These are phyloP conservation scores for Euplagia quadripunctaria DNA, from an alignment of 2,888 invertebrate genomes.

Conservation along the genomic window DNA sequence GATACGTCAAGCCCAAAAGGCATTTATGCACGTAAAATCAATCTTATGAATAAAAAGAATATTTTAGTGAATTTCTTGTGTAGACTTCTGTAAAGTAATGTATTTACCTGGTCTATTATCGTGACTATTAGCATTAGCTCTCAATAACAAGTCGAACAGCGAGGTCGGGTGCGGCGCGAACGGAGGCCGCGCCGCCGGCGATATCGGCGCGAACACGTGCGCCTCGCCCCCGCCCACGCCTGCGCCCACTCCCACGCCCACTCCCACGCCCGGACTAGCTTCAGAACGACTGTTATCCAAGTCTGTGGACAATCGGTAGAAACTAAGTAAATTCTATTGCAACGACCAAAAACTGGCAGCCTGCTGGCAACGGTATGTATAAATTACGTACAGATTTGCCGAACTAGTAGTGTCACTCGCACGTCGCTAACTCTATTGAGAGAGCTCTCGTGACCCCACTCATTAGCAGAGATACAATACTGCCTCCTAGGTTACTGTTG, in stretches of 20 bases:
- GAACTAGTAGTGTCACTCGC: too few relatives aligned
- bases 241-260: conserved; percentile 9
- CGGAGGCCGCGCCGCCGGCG: conserved; percentile 81
- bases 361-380: too few relatives aligned
- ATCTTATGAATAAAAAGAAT: background rate
- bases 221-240: conserved; percentile 62
- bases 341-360: too few relatives aligned
- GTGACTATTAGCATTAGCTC: conserved; percentile 84
- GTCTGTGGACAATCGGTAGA: conserved; percentile 56
- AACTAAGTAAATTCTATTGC: background rate
- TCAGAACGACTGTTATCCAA: conserved; percentile 67
- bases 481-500: background rate
- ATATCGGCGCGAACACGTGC: conserved; percentile 91
- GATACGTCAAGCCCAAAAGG: background rate
- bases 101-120: conserved; percentile 67
- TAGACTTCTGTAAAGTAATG: too few relatives aligned
- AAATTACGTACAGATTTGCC: too few relatives aligned
- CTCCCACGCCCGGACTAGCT: conserved; percentile 52
- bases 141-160: conserved; percentile 90
- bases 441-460: too few relatives aligned
- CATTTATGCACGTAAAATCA: background rate
- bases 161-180: conserved; percentile 79
- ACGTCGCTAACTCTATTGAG: background rate
- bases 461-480: background rate
- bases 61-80: too few relatives aligned